Evolutionary conservation across 2,113 vertebrate species (phyloP).

Genomic region (Sturnus vulgaris): DNA sequence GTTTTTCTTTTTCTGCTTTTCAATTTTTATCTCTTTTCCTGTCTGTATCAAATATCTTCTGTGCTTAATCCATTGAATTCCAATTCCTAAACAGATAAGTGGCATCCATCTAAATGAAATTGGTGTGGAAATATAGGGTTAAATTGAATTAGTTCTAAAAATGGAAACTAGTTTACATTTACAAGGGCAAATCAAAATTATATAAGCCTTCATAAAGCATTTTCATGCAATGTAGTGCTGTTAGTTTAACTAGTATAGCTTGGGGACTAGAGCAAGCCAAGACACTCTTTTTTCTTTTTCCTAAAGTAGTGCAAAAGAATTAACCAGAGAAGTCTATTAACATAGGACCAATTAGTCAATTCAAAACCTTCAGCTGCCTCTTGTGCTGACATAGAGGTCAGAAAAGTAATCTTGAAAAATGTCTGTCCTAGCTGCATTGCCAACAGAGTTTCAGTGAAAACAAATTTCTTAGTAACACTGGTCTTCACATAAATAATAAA

Average conservation of each 20-base stretch:
- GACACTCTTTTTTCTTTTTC: background rate
- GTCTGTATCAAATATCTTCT: background rate
- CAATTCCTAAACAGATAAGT: background rate
- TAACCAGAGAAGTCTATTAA: background rate
- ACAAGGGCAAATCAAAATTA: background rate
- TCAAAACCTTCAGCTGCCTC: background rate
- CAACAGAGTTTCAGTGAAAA: background rate
- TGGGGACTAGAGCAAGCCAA: background rate
- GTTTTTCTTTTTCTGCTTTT: background rate
- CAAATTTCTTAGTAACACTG: background rate
- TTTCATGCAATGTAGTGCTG: background rate
- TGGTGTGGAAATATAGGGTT: background rate
- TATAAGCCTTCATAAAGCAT: background rate
- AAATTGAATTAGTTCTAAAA: background rate
- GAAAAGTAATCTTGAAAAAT: background rate
- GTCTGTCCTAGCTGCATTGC: background rate
- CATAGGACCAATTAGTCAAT: background rate
- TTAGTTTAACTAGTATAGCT: background rate
- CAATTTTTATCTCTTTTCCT: background rate
- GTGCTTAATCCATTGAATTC: background rate
- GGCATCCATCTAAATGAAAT: background rate
- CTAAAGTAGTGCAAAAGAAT: background rate
- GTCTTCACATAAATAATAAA: background rate
- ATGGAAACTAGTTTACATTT: background rate
- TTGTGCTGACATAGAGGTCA: background rate